Base-by-base conservation (phyloP, 2,888 invertebrate genomes). In the Nudaria mundana region DNA sequence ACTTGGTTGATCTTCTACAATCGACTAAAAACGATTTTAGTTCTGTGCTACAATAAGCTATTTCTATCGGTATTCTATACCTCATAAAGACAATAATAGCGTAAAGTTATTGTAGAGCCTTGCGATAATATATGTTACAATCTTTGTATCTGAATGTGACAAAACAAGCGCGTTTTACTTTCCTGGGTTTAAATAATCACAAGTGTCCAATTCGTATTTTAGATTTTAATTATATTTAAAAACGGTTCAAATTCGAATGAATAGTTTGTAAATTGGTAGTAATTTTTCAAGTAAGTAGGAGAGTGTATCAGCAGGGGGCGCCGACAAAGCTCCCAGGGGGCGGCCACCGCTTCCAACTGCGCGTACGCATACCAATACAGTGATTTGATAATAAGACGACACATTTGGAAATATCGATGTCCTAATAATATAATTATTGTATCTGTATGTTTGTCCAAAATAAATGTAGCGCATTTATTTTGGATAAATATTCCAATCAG, bases 271-370 rank as follows among this genome's bases (percentile, higher is more conserved):
- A 42, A 34, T 49, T 66, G 66, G 56, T 61, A 58, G 71, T 67
- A 74, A 80, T 82, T 82, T 83, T 80, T 84, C 82, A 81, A 71
- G 62, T 81, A 71, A 73, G 72, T 75, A 63, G 64, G 57, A 69
- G 71, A 63, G 48, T 56, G 33, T 45, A 69, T 37, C 82, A 53
- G 65, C 80, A 69, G 85, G 85, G 80, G 80, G 75, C 71, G 66
- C 85, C 86, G 84, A 80, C 85, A 85, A 85, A 84, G 85, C 55
- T 72, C 78, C 76, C 78, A 52, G 79, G 82, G 76, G 78, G 71
- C 70, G 58, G 63, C 78, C 70, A 71, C 77, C 59, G 73, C 66
- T 70, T 60, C 73, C 62, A 63, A 66, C 66, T 66, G 70, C 68
- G 66, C 53, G 50, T 44, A 64, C 73, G 70, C 68, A 65, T 61